Conservation (phyloP, 2,797 vertebrate species). For the Phoxinus dragarum region DNA sequence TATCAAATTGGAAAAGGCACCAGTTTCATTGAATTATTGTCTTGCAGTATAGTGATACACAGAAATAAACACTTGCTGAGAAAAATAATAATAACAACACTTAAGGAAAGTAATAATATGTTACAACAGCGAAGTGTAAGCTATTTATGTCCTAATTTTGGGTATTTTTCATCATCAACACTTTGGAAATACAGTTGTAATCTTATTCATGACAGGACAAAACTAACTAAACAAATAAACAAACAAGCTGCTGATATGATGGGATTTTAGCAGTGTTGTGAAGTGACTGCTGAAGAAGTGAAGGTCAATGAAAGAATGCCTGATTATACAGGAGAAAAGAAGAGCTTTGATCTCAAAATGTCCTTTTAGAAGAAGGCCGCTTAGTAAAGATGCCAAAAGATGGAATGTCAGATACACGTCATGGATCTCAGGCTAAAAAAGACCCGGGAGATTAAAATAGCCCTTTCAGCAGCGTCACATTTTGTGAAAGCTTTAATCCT, state of each 20-base stretch:
- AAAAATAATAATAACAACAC: not conserved
- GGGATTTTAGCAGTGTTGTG: not conserved
- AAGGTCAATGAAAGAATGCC: constrained; percentile 40
- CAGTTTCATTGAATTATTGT: not conserved
- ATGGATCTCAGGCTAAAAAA: constrained; percentile 17
- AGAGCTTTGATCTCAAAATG: constrained; percentile 48
- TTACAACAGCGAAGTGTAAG: not conserved
- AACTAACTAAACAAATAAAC: not conserved
- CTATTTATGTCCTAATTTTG: not conserved
- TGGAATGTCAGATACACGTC: constrained; percentile 47
- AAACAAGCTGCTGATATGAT: not conserved
- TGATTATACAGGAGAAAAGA: constrained; percentile 39
- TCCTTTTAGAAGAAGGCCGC: constrained; percentile 43
- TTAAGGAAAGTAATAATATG: not conserved
- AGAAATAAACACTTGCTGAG: not conserved
- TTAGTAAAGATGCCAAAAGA: constrained; percentile 35
- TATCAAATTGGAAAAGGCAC: not conserved
- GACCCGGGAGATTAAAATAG: constrained; percentile 40
- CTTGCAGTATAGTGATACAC: not conserved
- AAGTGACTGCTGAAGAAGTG: constrained; percentile 23
- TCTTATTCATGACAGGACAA: not conserved
- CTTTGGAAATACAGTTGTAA: not conserved
- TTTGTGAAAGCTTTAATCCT: constrained; percentile 51
- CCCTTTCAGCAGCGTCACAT: constrained; percentile 56
- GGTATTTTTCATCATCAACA: not conserved